Conservation (phyloP, 2,888 invertebrate species). For the Synergus itoensis region DNA sequence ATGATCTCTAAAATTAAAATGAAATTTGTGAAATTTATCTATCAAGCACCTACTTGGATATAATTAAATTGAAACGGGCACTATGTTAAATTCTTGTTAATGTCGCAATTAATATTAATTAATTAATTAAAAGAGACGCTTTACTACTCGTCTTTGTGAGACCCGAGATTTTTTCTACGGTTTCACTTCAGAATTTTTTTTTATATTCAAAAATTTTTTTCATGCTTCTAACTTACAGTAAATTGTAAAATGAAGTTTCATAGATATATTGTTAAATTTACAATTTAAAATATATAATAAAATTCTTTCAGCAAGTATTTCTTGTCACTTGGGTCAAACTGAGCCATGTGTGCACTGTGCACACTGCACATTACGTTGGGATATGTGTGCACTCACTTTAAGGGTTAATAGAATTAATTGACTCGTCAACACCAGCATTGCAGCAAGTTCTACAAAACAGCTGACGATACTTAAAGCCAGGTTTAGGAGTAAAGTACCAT, state of each 20-base stretch:
- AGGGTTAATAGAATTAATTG: neutral
- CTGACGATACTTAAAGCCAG: conserved; percentile 5
- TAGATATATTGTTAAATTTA: no score
- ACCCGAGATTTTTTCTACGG: no score
- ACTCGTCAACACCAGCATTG: neutral
- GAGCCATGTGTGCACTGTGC: no score
- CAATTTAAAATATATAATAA: no score
- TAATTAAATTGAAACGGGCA: neutral
- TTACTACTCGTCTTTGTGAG: no score
- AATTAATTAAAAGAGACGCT: neutral
- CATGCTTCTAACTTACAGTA: no score
- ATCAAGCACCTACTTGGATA: neutral
- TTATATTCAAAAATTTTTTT: no score
- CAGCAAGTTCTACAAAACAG: neutral
- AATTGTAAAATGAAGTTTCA: no score
- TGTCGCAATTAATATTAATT: neutral
- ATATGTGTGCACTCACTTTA: neutral
- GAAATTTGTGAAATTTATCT: neutral
- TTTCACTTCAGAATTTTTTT: no score
- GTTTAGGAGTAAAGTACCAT: neutral
- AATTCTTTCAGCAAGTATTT: no score
- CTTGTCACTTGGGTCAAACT: no score
- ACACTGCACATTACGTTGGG: no score
- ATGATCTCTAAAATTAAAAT: neutral
- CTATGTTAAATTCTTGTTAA: neutral